Evolutionary conservation across 2,888 invertebrate genomes (phyloP).

Genomic region (Metalampra italica): DNA sequence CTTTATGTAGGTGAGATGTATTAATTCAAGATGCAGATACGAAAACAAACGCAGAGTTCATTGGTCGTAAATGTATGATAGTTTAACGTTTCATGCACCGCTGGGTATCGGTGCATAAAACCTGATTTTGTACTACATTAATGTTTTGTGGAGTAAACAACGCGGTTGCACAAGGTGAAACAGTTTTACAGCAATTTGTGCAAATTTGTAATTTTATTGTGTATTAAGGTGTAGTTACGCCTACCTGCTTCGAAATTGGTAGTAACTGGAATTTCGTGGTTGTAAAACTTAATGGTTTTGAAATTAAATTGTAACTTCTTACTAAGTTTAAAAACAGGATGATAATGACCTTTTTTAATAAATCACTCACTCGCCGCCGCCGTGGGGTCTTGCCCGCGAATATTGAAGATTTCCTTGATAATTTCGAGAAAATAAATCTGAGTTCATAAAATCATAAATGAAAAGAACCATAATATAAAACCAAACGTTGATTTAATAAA

Average conservation of each 20-base stretch:
- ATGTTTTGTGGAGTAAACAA: conserved; percentile 4
- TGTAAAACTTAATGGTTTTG: no score
- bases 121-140: neutral
- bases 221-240: neutral
- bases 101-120: neutral
- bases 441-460: no score
- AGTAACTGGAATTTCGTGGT: neutral
- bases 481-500: no score
- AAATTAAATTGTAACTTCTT: no score
- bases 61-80: neutral
- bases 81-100: neutral
- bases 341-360: no score
- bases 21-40: neutral
- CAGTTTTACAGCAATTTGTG: conserved; percentile 18
- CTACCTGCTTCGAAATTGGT: neutral
- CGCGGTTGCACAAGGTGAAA: conserved; percentile 9
- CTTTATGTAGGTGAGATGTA: no score
- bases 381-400: no score
- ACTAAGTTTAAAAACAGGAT: no score
- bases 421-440: no score
- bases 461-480: no score
- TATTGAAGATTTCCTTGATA: no score
- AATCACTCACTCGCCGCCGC: no score
- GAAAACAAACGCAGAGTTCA: conserved; percentile 1
- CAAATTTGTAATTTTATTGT: conserved; percentile 21